phyloP scores from a whole-genome alignment of 2,113 vertebrate species.

The Aplodontia rufa region DNA sequence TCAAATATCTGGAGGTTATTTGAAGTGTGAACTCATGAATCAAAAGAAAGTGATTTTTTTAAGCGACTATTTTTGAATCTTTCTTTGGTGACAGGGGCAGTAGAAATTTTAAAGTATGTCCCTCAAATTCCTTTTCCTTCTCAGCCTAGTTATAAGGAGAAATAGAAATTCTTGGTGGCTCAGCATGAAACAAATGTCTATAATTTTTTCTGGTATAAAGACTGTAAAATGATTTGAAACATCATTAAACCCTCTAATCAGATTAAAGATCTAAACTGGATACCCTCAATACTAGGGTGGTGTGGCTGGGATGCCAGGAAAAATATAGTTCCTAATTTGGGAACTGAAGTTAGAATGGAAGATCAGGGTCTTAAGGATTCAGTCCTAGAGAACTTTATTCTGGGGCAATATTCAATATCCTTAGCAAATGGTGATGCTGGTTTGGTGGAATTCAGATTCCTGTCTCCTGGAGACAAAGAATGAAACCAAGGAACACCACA shows the following conservation, averaged over 20 bases:
- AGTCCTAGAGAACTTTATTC: background rate
- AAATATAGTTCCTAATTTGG: background rate
- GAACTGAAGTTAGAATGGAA: background rate
- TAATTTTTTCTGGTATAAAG: background rate
- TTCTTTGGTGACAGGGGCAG: background rate
- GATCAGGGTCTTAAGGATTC: background rate
- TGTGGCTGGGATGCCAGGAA: background rate
- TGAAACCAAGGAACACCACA: too few species aligned
- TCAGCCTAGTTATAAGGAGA: background rate
- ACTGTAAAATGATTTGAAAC: background rate
- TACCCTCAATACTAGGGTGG: background rate
- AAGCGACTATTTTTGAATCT: background rate
- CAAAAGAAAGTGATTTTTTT: conserved; percentile 37
- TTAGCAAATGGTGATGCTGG: background rate
- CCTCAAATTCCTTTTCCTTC: background rate
- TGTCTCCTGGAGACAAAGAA: too few species aligned
- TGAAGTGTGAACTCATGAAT: conserved; percentile 44
- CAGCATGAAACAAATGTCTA: background rate
- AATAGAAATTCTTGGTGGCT: background rate
- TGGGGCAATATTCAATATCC: background rate
- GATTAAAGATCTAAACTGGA: background rate
- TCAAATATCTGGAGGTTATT: background rate
- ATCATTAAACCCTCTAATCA: background rate
- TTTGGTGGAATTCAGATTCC: too few species aligned
- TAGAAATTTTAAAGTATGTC: background rate